Percentiles rank a stretch among this genome's conserved stretches.
phyloP scores from a whole-genome alignment of 2,888 invertebrate genomes.

The Salticus scenicus region DNA sequence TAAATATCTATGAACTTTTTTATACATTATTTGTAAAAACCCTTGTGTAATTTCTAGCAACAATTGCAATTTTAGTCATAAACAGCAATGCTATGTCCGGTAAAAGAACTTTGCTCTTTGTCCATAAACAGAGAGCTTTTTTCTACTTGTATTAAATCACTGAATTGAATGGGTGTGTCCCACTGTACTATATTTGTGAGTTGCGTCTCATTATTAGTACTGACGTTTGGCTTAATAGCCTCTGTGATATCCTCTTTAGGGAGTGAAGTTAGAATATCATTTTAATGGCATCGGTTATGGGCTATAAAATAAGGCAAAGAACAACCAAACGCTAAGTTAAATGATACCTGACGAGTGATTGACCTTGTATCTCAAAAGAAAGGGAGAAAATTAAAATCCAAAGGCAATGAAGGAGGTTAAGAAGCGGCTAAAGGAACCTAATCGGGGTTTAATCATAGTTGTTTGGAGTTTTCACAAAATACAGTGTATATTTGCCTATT shows the following conservation, averaged over 20 bases:
- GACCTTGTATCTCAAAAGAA: slow-evolving; percentile 45
- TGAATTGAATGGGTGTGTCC: slow-evolving; percentile 18
- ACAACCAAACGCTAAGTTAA: slow-evolving; percentile 52
- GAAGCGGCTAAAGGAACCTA: slow-evolving; percentile 25
- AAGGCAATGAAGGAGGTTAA: slow-evolving; percentile 33
- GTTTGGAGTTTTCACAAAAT: slow-evolving; percentile 31
- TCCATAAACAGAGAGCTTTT: too few relatives aligned
- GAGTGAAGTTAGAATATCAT: slow-evolving; percentile 47
- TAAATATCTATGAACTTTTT: too few relatives aligned
- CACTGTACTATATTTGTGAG: slow-evolving; percentile 48
- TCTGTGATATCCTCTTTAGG: slow-evolving; percentile 18
- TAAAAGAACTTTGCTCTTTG: too few relatives aligned
- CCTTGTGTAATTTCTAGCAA: too few relatives aligned
- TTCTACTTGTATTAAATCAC: not conserved
- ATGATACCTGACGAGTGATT: slow-evolving; percentile 65
- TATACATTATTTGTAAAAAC: too few relatives aligned
- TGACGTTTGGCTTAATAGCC: slow-evolving; percentile 58
- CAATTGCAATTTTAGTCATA: too few relatives aligned
- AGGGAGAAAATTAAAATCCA: slow-evolving; percentile 20
- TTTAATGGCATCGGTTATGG: slow-evolving; percentile 66
- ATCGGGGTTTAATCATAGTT: slow-evolving; percentile 50
- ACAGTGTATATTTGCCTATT: slow-evolving; percentile 50
- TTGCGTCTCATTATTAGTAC: slow-evolving; percentile 58
- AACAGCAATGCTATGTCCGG: too few relatives aligned
- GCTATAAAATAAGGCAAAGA: slow-evolving; percentile 49